Evolutionary conservation across 2,888 invertebrate genomes (phyloP).

Genomic region (Yponomeuta sedellus): DNA sequence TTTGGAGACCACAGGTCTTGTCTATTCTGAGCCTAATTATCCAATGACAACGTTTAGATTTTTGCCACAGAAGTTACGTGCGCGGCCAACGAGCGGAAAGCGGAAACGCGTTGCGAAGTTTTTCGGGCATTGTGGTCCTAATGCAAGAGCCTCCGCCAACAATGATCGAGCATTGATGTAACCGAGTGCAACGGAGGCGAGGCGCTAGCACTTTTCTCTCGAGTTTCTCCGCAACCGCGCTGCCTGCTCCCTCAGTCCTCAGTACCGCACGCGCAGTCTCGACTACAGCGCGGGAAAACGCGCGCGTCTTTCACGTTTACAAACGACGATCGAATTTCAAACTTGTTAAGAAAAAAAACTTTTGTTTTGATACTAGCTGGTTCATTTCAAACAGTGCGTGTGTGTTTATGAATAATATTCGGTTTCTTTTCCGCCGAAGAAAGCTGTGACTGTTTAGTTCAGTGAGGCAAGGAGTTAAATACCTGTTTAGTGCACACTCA

Average conservation of each 20-base stretch:
- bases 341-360: neutral
- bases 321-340: neutral
- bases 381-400: neutral
- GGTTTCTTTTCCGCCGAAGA: conserved; percentile 28
- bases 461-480: conserved; percentile 34
- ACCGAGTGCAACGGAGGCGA: conserved; percentile 42
- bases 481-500: conserved; percentile 31
- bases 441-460: conserved; percentile 42
- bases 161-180: conserved; percentile 53
- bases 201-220: conserved; percentile 64
- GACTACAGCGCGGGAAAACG: conserved; percentile 38
- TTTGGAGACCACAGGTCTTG: too few species aligned
- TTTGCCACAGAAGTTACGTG: conserved; percentile 9
- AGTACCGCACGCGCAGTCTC: conserved; percentile 48
- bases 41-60: neutral
- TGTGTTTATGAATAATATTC: neutral
- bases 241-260: conserved; percentile 19
- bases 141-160: conserved; percentile 25
- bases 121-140: conserved; percentile 14
- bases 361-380: neutral
- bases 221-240: conserved; percentile 51
- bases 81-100: conserved; percentile 32
- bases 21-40: neutral
- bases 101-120: conserved; percentile 36
- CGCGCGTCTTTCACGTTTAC: conserved; percentile 41